A percentile compares a stretch with the other conserved stretches of the same genome.
Evolutionary conservation across 2,888 invertebrate species (phyloP).

Genomic region (Athalia cordata): DNA sequence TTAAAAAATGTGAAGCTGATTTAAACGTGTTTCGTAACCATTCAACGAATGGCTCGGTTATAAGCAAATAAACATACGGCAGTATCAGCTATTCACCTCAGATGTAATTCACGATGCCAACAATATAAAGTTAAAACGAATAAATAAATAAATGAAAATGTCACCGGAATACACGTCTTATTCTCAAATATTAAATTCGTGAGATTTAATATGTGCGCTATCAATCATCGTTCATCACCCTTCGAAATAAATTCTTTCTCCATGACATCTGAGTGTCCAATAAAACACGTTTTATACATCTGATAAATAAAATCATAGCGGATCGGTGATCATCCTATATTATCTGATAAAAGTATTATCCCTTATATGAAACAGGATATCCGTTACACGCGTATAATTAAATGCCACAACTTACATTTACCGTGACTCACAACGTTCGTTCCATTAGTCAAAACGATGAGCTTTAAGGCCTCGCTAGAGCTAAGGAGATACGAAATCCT

Average conservation of each 20-base stretch:
- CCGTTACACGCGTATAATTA: no score
- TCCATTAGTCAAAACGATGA: no score
- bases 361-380: no score
- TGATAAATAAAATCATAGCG: no score
- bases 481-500: no score
- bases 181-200: no score
- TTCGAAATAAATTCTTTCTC: not conserved
- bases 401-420: no score
- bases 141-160: no score
- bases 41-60: not conserved
- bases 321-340: no score
- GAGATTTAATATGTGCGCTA: not conserved
- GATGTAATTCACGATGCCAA: not conserved
- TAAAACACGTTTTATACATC: not conserved
- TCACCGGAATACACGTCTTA: not conserved
- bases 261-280: not conserved
- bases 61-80: not conserved
- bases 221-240: slow-evolving; percentile 9
- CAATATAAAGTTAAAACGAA: no score
- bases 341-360: not conserved
- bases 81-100: not conserved
- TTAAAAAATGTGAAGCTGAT: not conserved
- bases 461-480: no score
- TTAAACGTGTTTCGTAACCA: slow-evolving; percentile 12
- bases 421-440: no score